phyloP scores from a whole-genome alignment of 2,797 vertebrate species.

The Megaceryle alcyon region DNA sequence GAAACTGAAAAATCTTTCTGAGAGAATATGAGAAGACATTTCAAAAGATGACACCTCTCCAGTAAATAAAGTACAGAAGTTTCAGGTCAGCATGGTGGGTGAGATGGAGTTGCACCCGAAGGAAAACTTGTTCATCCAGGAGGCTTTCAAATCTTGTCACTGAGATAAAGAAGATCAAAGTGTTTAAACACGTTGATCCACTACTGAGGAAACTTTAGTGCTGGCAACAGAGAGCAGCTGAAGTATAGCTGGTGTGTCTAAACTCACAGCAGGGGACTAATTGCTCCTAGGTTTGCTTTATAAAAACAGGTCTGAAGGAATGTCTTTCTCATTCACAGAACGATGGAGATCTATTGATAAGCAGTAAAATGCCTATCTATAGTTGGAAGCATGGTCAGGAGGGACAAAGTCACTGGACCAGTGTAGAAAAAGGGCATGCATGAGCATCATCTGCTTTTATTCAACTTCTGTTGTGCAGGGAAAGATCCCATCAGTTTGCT shows the following conservation, averaged over 20 bases:
- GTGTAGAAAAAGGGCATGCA: not conserved
- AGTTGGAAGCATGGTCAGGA: accelerated
- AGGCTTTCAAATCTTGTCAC: constrained; percentile 64
- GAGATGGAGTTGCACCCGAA: constrained; percentile 40
- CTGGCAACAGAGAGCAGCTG: constrained; percentile 65
- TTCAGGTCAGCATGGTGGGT: constrained; percentile 58
- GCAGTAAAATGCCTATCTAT: not conserved
- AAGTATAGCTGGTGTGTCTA: constrained; percentile 44
- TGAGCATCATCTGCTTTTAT: not conserved
- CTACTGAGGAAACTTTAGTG: constrained; percentile 69
- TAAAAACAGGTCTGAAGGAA: constrained; percentile 47
- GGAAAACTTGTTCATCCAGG: constrained; percentile 55
- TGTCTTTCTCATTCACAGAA: not conserved
- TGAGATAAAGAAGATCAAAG: constrained; percentile 77
- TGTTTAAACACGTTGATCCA: constrained; percentile 72
- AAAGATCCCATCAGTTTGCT: constrained; percentile 1
- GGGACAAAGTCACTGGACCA: not conserved
- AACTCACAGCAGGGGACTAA: constrained; percentile 70
- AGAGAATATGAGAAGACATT: constrained; percentile 44
- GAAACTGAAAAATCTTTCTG: not conserved
- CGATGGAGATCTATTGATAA: not conserved
- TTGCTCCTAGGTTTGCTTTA: constrained; percentile 64
- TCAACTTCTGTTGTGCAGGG: not conserved
- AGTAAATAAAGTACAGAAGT: constrained; percentile 55
- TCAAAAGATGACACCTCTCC: constrained; percentile 41